These are phyloP conservation scores for Pachyuromys duprasi DNA, from an alignment of 2,797 vertebrate species.

Conservation along the genomic window DNA sequence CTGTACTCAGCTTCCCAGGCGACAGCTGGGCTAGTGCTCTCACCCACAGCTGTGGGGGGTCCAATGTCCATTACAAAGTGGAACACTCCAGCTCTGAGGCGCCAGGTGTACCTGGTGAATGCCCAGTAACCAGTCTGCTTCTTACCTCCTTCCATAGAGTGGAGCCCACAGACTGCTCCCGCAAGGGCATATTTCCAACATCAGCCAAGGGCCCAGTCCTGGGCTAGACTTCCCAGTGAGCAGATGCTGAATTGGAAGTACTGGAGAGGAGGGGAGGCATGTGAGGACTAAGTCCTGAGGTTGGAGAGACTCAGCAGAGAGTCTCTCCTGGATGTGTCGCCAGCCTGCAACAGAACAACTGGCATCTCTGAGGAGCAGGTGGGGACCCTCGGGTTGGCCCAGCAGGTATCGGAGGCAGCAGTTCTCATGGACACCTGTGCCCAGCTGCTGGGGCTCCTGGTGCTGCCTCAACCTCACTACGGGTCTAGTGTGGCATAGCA, in stretches of 20 bases:
- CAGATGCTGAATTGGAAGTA: background rate
- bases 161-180: background rate
- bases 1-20: background rate
- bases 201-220: background rate
- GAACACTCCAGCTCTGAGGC: background rate
- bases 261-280: background rate
- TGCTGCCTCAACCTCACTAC: background rate
- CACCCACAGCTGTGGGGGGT: background rate
- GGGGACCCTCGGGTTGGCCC: background rate
- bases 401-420: background rate
- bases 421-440: background rate
- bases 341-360: background rate
- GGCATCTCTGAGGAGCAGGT: background rate
- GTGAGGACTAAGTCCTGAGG: background rate
- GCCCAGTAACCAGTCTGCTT: background rate
- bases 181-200: background rate
- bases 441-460: background rate
- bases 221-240: background rate
- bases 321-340: too few species aligned
- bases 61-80: background rate
- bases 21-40: background rate
- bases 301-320: background rate
- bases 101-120: background rate
- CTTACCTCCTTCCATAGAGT: background rate
- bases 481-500: background rate